Base-by-base conservation (phyloP, 2,797 vertebrate genomes). In the Rachycentron canadum region DNA sequence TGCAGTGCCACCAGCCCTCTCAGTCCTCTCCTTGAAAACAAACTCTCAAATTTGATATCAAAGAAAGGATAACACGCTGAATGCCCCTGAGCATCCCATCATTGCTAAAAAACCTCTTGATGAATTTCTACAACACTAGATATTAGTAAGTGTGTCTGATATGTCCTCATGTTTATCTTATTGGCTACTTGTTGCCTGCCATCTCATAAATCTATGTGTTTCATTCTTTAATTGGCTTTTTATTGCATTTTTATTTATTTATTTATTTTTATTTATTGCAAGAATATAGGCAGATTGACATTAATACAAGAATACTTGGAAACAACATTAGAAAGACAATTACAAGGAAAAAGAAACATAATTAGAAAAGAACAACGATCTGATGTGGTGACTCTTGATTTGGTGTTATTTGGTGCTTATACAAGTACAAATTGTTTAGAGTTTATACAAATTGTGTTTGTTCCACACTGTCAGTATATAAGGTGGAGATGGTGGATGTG, bases 1-100 rank as follows among this genome's bases (percentile, higher is more conserved):
- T 55, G 28, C 34, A 45, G 49, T 23, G 7, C 8, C 52, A 53
- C 47, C 43, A 57, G 62, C 41, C 40, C 49, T 56, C 50, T 28
- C 26, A 63, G 23, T 59, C 13, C 23, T 25, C 23, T n/a, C n/a
- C n/a, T 11, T 69, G 64, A 19, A 65, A 70, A 78, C n/a, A 60
- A 30, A 73, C 11, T 40, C 23, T 56, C 17, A 61, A 62, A 28
- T 57, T 69, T 34, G 26, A 61, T 60, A 45, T 32, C 55, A 61
- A 69, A 71, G 26, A 73, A 52, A 63, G 38, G 26, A 69, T 17
- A 53, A 67, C 16, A 60, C 9, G 12, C 25, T 43, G 10, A 43
- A 52, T 36, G 26, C 25, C 43, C 3, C 26, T 23, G 16, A 55
- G 45, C 38, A 8, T 7, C 19, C 7, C 1, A 21, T 53, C 38